Evolutionary conservation across 2,888 invertebrate genomes (phyloP).

Genomic region (Dioctria rufipes): DNA sequence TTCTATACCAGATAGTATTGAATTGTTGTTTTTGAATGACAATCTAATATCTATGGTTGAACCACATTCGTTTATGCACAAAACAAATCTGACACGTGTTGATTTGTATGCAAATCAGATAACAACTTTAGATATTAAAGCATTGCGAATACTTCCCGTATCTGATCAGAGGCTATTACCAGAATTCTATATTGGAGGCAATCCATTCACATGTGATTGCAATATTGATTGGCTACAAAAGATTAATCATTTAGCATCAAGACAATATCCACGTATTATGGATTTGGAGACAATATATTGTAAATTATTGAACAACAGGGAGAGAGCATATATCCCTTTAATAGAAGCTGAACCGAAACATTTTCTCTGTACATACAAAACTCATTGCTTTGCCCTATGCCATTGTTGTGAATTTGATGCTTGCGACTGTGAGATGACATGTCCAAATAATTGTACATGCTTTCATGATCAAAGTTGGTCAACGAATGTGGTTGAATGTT

Average conservation of each 20-base stretch:
- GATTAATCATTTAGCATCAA: conserved; percentile 87
- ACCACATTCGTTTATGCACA: conserved; percentile 90
- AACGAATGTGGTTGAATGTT: conserved; percentile 93
- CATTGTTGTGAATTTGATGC: conserved; percentile 98
- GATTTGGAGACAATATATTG: conserved; percentile 92
- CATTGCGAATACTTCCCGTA: conserved; percentile 85
- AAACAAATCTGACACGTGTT: conserved; percentile 89
- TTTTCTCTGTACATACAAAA: conserved; percentile 92
- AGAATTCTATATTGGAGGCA: conserved; percentile 93
- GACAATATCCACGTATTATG: conserved; percentile 92
- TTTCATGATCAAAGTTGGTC: conserved; percentile 96
- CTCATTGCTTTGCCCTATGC: conserved; percentile 94
- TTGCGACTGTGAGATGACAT: conserved; percentile 98
- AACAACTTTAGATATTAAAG: conserved; percentile 90
- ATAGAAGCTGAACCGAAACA: conserved; percentile 90
- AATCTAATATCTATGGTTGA: conserved; percentile 89
- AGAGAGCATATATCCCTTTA: conserved; percentile 87
- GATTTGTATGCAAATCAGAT: conserved; percentile 95
- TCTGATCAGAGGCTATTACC: conserved; percentile 82
- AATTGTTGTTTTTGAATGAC: conserved; percentile 89
- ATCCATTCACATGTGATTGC: conserved; percentile 95
- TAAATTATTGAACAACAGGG: conserved; percentile 87
- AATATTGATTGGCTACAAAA: conserved; percentile 96
- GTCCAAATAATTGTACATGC: conserved; percentile 94
- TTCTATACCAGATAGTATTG: conserved; percentile 87